phyloP scores from a whole-genome alignment of 2,113 vertebrate species.

The Panurus biarmicus region DNA sequence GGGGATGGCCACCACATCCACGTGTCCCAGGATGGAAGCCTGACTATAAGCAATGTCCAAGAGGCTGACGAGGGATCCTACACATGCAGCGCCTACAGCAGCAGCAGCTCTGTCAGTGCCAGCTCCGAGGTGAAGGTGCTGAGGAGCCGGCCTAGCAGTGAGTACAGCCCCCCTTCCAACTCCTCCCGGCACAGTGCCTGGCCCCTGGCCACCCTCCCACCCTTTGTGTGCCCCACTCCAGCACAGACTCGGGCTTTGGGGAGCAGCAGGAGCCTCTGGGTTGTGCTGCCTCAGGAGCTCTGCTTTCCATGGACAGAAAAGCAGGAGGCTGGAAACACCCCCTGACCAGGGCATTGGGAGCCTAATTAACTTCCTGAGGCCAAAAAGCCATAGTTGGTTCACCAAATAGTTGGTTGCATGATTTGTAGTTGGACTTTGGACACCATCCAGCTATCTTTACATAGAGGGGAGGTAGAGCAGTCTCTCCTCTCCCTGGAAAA shows the following conservation, averaged over 20 bases:
- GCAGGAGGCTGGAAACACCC: background rate
- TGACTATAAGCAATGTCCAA: conserved; percentile 78
- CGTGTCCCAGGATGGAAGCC: conserved; percentile 79
- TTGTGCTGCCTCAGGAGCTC: accelerated
- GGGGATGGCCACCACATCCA: conserved; percentile 75
- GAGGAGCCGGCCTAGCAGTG: conserved; percentile 58
- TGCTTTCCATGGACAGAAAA: background rate
- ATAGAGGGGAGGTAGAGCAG: background rate
- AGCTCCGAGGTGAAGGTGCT: conserved; percentile 82
- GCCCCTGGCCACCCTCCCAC: accelerated
- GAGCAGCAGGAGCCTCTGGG: background rate
- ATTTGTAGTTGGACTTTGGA: background rate
- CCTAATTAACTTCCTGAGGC: background rate
- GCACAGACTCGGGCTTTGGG: accelerated
- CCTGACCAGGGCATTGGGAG: background rate
- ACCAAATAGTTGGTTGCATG: background rate
- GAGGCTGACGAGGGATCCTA: conserved; percentile 85
- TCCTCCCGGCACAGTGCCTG: accelerated
- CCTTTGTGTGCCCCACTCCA: accelerated
- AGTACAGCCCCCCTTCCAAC: background rate
- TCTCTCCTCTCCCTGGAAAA: background rate
- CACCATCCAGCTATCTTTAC: background rate
- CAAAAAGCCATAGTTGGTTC: background rate
- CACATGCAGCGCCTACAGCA: conserved; percentile 88
- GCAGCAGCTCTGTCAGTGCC: conserved; percentile 86